These are phyloP conservation scores for Microctenopoma lineatum DNA, from an alignment of 2,797 vertebrate species.

Conservation along the genomic window DNA sequence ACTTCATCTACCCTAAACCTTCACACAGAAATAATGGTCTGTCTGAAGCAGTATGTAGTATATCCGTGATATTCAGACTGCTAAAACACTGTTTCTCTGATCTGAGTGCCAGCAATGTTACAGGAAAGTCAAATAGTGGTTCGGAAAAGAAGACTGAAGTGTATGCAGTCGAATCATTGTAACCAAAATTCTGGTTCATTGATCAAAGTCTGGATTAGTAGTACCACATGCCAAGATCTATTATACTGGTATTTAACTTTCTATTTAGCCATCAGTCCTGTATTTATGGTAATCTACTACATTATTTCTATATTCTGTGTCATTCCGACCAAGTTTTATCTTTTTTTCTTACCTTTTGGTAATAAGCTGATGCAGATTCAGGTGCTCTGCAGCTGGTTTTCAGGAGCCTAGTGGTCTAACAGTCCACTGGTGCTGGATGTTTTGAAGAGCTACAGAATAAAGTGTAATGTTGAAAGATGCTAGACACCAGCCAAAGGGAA, in stretches of 20 bases:
- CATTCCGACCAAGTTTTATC: too few species aligned
- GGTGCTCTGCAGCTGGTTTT: constrained; percentile 11
- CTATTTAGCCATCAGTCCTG: background rate
- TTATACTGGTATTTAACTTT: background rate
- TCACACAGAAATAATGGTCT: background rate
- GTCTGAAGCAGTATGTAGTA: background rate
- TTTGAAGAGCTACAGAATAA: background rate
- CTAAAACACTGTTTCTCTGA: background rate
- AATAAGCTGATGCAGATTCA: background rate
- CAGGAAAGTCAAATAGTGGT: constrained; percentile 43
- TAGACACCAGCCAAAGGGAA: background rate
- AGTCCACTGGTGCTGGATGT: background rate
- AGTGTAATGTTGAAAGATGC: background rate
- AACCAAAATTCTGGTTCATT: background rate
- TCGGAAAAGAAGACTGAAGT: constrained; percentile 9
- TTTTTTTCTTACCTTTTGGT: too few species aligned
- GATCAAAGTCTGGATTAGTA: background rate
- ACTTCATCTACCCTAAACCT: too few species aligned
- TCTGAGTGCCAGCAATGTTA: constrained; percentile 43
- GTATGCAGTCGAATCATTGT: background rate
- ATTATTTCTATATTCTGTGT: too few species aligned
- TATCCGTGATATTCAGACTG: background rate
- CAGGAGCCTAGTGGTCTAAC: background rate
- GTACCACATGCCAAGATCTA: background rate
- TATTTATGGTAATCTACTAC: too few species aligned